Base-by-base conservation (phyloP, 2,888 invertebrate species). In the Leptogaster cylindrica region DNA sequence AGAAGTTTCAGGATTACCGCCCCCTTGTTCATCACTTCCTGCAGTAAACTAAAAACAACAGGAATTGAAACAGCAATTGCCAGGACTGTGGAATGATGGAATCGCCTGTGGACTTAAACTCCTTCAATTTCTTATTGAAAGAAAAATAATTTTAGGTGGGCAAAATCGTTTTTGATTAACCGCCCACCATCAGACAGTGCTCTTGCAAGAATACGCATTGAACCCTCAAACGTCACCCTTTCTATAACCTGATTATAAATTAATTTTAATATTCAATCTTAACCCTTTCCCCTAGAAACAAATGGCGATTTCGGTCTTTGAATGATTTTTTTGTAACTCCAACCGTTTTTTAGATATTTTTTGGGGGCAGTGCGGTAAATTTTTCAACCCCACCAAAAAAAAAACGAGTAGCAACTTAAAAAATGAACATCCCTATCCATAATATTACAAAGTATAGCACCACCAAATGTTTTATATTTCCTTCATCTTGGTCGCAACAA, bases 201-300 rank as follows among this genome's bases (percentile, higher is more conserved):
- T 10, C 8, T n/a, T 10, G 18, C 5, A 25, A 25, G 46, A 16
- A 16, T 46, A 25, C 27, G 6, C 23, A 25, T 28, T 12, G 23
- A 28, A 23, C 27, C 28, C 8, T 12, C 25, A 23, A 25, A 23
- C 25, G 50, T 8, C 48, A 44, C 18, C 33, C 68, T 46, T 65
- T 50, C 48, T 39, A 51, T 68, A 71, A 69, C 68, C 69, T 69
- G 66, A 71, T 71, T 71, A 71, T 68, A 71, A 71, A 71, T 71
- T 71, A 71, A 71, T 69, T 71, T 71, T 71, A 71, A 71, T 71
- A 71, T 71, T 58, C 68, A 69, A 69, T 68, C 61, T 66, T 44
- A 69, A 69, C 68, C 69, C 71, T 68, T 71, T 71, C 50, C 63
- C 16, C 23, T 27, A 46, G 51, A 41, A 31, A 65, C 44, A 55